Conservation (phyloP, 2,888 invertebrate genomes). For the Craniophora ligustri region DNA sequence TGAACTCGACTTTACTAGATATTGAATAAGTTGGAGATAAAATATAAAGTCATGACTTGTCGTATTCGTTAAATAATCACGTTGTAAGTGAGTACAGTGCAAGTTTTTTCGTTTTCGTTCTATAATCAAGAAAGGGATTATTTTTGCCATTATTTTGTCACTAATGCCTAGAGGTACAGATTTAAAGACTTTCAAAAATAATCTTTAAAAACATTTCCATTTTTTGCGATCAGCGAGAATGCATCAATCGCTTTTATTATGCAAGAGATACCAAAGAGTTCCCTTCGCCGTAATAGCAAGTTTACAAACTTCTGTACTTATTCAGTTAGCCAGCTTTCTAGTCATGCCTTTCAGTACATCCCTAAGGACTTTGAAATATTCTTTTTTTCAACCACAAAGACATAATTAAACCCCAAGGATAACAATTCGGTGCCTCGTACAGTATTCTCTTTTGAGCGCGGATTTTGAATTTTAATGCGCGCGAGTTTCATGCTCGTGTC, state of each 20-base stretch:
- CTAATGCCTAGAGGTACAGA: too few relatives aligned
- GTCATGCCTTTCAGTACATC: slow-evolving; percentile 51
- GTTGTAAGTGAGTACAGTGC: too few relatives aligned
- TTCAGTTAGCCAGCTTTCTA: slow-evolving; percentile 31
- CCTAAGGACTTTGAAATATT: slow-evolving; percentile 70
- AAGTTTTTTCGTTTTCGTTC: too few relatives aligned
- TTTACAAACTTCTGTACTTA: slow-evolving; percentile 47
- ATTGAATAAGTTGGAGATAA: too few relatives aligned
- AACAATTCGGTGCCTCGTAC: slow-evolving; percentile 67
- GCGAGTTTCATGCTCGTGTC: slow-evolving; percentile 14
- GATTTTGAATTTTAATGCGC: slow-evolving; percentile 60
- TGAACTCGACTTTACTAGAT: too few relatives aligned
- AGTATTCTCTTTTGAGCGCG: slow-evolving; percentile 71
- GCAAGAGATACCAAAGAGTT: slow-evolving; percentile 11
- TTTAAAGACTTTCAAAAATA: neutral
- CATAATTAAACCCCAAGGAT: slow-evolving; percentile 83
- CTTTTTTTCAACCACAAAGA: slow-evolving; percentile 73
- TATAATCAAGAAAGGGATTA: too few relatives aligned
- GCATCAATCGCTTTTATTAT: slow-evolving; percentile 36
- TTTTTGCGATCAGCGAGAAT: neutral
- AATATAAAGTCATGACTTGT: too few relatives aligned
- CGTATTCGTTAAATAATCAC: too few relatives aligned
- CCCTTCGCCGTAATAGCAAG: slow-evolving; percentile 7
- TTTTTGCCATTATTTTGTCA: too few relatives aligned
- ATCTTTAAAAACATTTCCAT: neutral